Base-by-base conservation (phyloP, 2,888 invertebrate genomes). In the Odontocerum albicorne region DNA sequence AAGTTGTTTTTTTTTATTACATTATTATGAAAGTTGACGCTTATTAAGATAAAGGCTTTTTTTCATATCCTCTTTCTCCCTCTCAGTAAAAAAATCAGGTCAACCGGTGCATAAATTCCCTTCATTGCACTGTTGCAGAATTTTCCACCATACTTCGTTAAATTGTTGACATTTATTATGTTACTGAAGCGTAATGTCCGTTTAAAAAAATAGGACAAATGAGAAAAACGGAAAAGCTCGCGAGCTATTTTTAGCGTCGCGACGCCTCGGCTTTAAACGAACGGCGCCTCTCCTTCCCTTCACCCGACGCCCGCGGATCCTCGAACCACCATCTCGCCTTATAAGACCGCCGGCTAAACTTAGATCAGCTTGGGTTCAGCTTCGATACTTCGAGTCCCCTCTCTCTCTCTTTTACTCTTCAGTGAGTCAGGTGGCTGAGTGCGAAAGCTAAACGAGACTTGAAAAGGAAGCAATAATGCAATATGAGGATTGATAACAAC, bases 291-390 rank as follows among this genome's bases (percentile, higher is more conserved):
- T 19, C 38, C 20, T 40, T 22, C 22, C 21, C 40, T 7, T 4
- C 39, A 16, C 8, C 15, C 20, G 20, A n/a, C 31, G 16, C 21
- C n/a, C 42, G 13, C n/a, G n/a, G n/a, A n/a, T n/a, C n/a, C n/a
- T n/a, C n/a, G n/a, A n/a, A n/a, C n/a, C n/a, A n/a, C 19, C 42
- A 42, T 33, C 42, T 38, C 70, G 68, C 77, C 77, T 70, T 77
- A 74, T 77, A 75, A 72, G 74, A 75, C 69, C 68, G 72, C 67
- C n/a, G 65, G 65, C 76, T 76, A 76, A 68, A 73, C 72, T 68
- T 76, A 76, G 75, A 71, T 64, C 65, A 65, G 22, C 27, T n/a
- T n/a, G 47, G 21, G 22, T n/a, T n/a, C n/a, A n/a, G n/a, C n/a
- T n/a, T n/a, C n/a, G n/a, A n/a, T n/a, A n/a, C n/a, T 36, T 35